Conservation (phyloP, 2,113 vertebrate genomes). For the Prochilodus magdalenae region DNA sequence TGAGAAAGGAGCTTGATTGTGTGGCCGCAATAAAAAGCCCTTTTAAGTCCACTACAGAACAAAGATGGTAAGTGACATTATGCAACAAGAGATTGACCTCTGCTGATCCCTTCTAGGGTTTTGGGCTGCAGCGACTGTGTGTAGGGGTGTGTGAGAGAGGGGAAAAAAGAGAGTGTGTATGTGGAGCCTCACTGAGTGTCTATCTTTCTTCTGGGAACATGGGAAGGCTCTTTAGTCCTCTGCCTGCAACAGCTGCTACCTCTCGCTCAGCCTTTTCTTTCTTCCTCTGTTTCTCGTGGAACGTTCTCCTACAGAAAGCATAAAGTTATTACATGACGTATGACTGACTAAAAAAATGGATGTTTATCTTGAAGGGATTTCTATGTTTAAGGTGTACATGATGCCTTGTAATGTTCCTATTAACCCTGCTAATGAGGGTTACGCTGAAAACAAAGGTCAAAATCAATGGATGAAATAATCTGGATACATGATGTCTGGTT, state of each 20-base stretch:
- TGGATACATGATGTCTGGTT: neutral
- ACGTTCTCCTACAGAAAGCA: neutral
- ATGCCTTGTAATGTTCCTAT: neutral
- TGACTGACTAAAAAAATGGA: neutral
- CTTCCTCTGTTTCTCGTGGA: neutral
- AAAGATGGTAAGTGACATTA: slow-evolving; percentile 84
- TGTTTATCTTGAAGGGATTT: neutral
- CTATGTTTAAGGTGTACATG: neutral
- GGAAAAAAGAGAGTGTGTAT: neutral
- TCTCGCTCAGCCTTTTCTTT: neutral
- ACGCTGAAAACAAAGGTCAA: neutral
- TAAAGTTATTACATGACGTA: neutral
- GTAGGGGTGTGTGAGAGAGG: slow-evolving; percentile 64
- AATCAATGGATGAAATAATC: neutral
- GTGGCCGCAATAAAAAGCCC: slow-evolving; percentile 65
- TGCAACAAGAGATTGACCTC: slow-evolving; percentile 81
- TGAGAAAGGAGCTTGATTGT: slow-evolving; percentile 73
- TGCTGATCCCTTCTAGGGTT: slow-evolving; percentile 73
- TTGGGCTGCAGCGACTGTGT: slow-evolving; percentile 64
- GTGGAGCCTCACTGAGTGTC: slow-evolving; percentile 55
- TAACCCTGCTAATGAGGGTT: neutral
- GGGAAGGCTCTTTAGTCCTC: slow-evolving; percentile 38
- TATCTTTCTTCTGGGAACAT: slow-evolving; percentile 51
- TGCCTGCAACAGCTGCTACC: slow-evolving; percentile 37
- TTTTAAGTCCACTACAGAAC: slow-evolving; percentile 85